Evolutionary conservation across 2,797 vertebrate genomes (phyloP), one percentile per base, ranked within the genome.

Genomic region (Dendrocincla tyrannina): DNA sequence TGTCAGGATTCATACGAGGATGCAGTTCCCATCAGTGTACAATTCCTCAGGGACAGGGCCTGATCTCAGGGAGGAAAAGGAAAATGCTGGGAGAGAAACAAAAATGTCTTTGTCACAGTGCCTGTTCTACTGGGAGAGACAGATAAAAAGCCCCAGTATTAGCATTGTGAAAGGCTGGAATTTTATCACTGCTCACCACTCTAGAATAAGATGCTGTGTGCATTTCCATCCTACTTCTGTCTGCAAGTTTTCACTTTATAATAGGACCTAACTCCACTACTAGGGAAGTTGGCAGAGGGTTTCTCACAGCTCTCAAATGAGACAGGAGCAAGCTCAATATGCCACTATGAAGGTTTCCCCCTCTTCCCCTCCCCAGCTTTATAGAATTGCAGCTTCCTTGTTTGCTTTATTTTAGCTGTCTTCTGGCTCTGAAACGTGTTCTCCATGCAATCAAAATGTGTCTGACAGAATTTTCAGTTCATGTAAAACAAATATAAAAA

Each of bases 401-500:
- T 53, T 74, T 69, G 2, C 32, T 32, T 41, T 82, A 86, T 88
- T 88, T 79, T 69, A 75, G 50, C 76, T 73, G 89, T 85, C 79
- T 95, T 92, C 89, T 73, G 41, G 52, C 73, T 92, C 44, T 69
- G 83, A 95, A 93, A 63, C 41, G 1, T 76, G 73, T 85, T 93
- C 67, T 74, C 63, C 50, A 16, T 81, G 88, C 85, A 93, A 86
- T 94, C 82, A 90, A 92, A 93, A 81, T 67, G 11, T 85, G 88
- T 94, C 88, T 93, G 91, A 95, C 94, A 95, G 92, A 91, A 91
- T 89, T 94, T 96, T 91, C 91, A 89, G 74, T 89, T 93, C 63
- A 20, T 86, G 85, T 94, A 96, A 94, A 96, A 96, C 95, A 94
- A 96, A 95, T 77, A 95, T 11, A 93, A 91, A 95, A 93, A 94